A percentile compares a stretch with the other conserved stretches of the same genome.
phyloP scores from a whole-genome alignment of 2,113 vertebrate species.

The Brachypteracias leptosomus region DNA sequence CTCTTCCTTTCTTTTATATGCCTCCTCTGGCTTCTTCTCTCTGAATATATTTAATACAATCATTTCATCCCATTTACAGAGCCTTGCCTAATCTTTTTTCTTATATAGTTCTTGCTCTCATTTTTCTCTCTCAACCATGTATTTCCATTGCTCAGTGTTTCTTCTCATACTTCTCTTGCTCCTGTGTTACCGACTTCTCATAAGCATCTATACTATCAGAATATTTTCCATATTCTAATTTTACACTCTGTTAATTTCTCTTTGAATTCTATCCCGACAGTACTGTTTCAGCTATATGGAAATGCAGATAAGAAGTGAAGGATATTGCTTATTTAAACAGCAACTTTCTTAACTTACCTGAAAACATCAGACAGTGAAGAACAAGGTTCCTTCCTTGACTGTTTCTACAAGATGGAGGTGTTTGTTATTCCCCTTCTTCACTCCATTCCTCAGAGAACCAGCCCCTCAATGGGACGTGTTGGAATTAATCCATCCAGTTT shows the following conservation, averaged over 20 bases:
- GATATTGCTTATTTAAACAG: not conserved
- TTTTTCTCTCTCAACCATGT: not conserved
- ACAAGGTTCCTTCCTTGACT: not conserved
- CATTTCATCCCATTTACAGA: conserved; percentile 1
- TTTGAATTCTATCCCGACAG: not conserved
- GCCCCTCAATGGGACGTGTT: not conserved
- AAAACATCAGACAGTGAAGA: not conserved
- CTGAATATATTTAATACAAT: not conserved
- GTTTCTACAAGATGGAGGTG: not conserved
- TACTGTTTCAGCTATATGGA: not conserved
- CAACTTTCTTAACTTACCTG: not conserved
- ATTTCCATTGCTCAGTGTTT: not conserved
- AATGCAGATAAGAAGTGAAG: not conserved
- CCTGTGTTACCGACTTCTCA: not conserved
- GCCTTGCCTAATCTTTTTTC: not conserved
- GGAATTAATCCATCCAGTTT: not conserved
- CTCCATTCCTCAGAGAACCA: not conserved
- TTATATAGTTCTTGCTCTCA: not conserved
- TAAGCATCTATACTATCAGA: not conserved
- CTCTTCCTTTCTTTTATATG: not conserved
- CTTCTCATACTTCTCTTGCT: not conserved
- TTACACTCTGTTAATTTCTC: not conserved
- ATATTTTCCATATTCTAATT: not conserved
- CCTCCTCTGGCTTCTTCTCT: not conserved
- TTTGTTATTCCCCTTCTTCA: not conserved